These are phyloP conservation scores for Drosophila yooni DNA, from an alignment of 2,888 invertebrate genomes.

Conservation along the genomic window DNA sequence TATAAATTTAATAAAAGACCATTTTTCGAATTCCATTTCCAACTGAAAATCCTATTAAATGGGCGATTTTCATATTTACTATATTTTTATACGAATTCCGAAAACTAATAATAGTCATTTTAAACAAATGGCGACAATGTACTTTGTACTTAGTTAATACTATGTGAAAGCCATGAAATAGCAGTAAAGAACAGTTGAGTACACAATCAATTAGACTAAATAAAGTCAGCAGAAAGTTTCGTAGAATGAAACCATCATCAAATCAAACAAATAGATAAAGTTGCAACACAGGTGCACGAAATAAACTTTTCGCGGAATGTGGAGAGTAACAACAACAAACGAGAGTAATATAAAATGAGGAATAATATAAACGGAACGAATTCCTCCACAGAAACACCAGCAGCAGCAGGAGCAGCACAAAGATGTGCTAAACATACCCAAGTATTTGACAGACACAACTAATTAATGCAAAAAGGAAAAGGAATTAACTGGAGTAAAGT, in stretches of 20 bases:
- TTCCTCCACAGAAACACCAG: neutral
- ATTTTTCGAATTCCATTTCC: conserved; percentile 7
- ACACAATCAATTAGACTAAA: neutral
- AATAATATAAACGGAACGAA: neutral
- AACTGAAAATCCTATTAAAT: neutral
- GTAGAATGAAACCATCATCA: neutral
- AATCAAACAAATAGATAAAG: conserved; percentile 8
- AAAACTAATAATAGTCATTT: neutral
- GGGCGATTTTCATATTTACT: neutral
- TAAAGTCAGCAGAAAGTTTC: neutral
- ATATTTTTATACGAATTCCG: neutral
- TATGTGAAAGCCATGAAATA: neutral
- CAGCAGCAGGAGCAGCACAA: neutral
- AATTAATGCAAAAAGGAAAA: neutral
- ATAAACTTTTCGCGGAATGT: conserved; percentile 8
- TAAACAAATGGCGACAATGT: conserved; percentile 1
- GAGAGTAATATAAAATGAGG: neutral
- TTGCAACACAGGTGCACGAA: conserved; percentile 18
- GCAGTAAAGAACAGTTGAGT: neutral
- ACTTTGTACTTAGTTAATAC: neutral
- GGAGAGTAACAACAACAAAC: neutral
- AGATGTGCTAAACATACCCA: neutral
- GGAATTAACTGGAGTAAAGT: neutral
- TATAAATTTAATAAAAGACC: neutral
- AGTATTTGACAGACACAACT: neutral